Base-by-base conservation (phyloP, 2,888 invertebrate genomes). In the Junonia oenone region DNA sequence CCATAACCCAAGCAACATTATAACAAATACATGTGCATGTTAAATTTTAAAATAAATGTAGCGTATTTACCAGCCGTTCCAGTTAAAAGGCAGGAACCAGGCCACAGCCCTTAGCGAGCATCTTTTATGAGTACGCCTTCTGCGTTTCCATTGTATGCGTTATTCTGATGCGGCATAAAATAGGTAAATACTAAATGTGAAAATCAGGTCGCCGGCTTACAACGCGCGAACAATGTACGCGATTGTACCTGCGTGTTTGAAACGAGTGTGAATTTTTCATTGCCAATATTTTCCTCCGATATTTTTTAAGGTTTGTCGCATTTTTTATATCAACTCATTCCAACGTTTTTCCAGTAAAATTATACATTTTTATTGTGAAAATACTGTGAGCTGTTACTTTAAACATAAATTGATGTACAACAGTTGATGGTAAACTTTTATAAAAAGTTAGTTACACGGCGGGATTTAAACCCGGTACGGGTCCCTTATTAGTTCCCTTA, bases 111-210 rank as follows among this genome's bases (percentile, higher is more conserved):
- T 68, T 64, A 56, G 61, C 57, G 63, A 59, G 63, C 61, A 62
- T 70, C 69, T 70, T 72, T 73, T 70, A 69, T 69, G 65, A 66
- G 62, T 60, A 62, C 61, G 61, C 56, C 58, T 61, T 59, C 58
- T 55, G 45, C 61, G 51, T 45, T 48, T 46, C 48, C 43, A 61
- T 61, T 61, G 58, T 61, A 31, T 53, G 47, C 47, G 43, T 43
- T 43, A 56, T 59, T 58, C 61, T 61, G 53, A 56, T 57, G 59
- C 46, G 51, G 45, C 54, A 48, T 61, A 47, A 59, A 61, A 59
- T 56, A 59, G 56, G 50, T 51, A 62, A 56, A 58, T 62, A 51
- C 51, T 56, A 60, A 59, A 62, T 59, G 52, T 54, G 43, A 50
- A 62, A 62, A 58, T 58, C 45, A 53, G 58, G 58, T 58, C 55